Conservation (phyloP, 1,140 invertebrate genomes). For the Drosophila eugracilis region DNA sequence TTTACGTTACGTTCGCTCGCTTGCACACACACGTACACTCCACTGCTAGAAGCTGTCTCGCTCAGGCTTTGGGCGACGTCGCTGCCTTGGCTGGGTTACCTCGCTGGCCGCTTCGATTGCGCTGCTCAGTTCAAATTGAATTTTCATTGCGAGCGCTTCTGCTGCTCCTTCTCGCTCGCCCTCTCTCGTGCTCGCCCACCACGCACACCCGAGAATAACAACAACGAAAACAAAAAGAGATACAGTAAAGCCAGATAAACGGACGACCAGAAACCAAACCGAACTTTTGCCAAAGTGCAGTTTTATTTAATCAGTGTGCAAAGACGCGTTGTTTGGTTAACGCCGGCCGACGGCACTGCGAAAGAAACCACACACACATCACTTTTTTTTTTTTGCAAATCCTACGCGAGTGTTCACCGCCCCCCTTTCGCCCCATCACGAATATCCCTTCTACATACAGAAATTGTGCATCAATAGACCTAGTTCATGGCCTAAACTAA, state of each 20-base stretch:
- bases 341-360: constrained; percentile 14
- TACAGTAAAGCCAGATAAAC: constrained; percentile 10
- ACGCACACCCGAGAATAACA: background rate
- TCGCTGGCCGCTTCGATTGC: constrained; percentile 66
- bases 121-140: constrained; percentile 78
- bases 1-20: background rate
- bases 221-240: too few relatives aligned
- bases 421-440: too few relatives aligned
- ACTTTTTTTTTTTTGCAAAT: constrained; percentile 4
- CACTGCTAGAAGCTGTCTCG: too few relatives aligned
- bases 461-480: constrained; percentile 4
- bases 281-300: constrained; percentile 31
- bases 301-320: constrained; percentile 35
- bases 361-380: background rate
- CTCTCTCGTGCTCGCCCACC: constrained; percentile 3
- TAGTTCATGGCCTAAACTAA: constrained; percentile 41
- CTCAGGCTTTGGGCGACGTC: too few relatives aligned
- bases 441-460: background rate
- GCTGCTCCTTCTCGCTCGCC: constrained; percentile 29
- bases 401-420: constrained; percentile 5
- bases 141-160: constrained; percentile 79
- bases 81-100: constrained; percentile 57
- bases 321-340: constrained; percentile 12
- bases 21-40: background rate
- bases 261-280: constrained; percentile 17